Percentiles rank a stretch among this genome's conserved stretches.
phyloP scores from a whole-genome alignment of 2,113 vertebrate genomes.

The Aix galericulata region DNA sequence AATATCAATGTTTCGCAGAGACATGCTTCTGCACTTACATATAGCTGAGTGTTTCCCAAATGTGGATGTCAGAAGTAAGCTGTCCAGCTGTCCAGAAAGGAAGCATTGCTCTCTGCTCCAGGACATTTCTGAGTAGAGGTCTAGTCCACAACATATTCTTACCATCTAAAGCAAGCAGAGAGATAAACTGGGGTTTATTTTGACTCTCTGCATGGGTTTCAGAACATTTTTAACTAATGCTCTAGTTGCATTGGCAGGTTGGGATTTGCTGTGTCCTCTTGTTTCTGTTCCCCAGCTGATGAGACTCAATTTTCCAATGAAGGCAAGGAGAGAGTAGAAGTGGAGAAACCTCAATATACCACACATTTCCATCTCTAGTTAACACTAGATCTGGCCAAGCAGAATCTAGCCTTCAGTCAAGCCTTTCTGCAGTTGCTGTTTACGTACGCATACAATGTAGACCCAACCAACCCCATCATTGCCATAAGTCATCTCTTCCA shows the following conservation, averaged over 20 bases:
- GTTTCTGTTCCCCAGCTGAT: background rate
- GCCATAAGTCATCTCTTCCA: background rate
- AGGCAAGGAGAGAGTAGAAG: background rate
- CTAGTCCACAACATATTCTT: background rate
- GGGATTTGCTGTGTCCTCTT: background rate
- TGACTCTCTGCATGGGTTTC: background rate
- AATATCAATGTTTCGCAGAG: background rate
- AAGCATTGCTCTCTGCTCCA: background rate
- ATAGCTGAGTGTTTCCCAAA: background rate
- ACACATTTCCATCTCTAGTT: background rate
- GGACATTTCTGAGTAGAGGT: background rate
- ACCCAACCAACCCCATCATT: background rate
- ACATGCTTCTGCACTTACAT: background rate
- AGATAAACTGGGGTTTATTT: background rate
- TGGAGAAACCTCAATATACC: background rate
- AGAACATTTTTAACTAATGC: background rate
- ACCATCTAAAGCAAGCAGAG: fast-evolving
- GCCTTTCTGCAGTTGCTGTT: background rate
- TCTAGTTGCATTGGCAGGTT: background rate
- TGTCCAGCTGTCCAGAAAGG: background rate
- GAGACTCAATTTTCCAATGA: background rate
- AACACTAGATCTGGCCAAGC: background rate
- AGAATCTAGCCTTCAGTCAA: background rate
- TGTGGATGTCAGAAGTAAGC: background rate
- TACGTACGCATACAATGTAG: background rate